Conservation (phyloP, 2,888 invertebrate species). For the Cantharis lateralis region DNA sequence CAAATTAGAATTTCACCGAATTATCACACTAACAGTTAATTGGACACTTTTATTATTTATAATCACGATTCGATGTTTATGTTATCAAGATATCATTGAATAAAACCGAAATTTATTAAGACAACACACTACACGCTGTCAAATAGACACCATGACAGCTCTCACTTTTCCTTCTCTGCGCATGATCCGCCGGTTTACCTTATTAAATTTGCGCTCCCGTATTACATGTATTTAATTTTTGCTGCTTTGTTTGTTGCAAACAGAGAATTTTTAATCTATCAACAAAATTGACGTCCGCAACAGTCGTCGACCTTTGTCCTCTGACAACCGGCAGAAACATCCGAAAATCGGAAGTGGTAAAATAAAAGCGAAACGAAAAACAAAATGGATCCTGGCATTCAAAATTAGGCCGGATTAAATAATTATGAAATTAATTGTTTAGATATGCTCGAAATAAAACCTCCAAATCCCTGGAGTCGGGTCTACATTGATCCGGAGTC, state of each 20-base stretch:
- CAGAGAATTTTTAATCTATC: background rate
- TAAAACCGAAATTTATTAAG: slow-evolving; percentile 51
- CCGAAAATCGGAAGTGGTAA: background rate
- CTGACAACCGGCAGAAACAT: background rate
- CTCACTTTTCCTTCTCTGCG: slow-evolving; percentile 39
- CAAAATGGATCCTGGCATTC: background rate
- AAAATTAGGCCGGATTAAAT: background rate
- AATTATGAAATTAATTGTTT: slow-evolving; percentile 13
- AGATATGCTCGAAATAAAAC: slow-evolving; percentile 24
- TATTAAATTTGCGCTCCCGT: background rate
- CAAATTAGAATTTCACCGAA: slow-evolving; percentile 40
- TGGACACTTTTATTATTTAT: slow-evolving; percentile 44
- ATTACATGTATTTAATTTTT: background rate
- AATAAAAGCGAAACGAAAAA: background rate
- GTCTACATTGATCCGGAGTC: slow-evolving; percentile 34
- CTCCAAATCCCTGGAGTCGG: slow-evolving; percentile 31
- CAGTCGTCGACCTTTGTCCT: accelerated
- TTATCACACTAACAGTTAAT: slow-evolving; percentile 31
- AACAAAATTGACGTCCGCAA: background rate
- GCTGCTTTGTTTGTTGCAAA: background rate
- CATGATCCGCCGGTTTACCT: slow-evolving; percentile 33
- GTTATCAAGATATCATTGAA: slow-evolving; percentile 48
- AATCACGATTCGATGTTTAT: slow-evolving; percentile 42
- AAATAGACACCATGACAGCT: slow-evolving; percentile 55
- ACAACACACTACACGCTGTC: slow-evolving; percentile 52